phyloP scores from a whole-genome alignment of 2,797 vertebrate genomes.

The Poecilia gillii region DNA sequence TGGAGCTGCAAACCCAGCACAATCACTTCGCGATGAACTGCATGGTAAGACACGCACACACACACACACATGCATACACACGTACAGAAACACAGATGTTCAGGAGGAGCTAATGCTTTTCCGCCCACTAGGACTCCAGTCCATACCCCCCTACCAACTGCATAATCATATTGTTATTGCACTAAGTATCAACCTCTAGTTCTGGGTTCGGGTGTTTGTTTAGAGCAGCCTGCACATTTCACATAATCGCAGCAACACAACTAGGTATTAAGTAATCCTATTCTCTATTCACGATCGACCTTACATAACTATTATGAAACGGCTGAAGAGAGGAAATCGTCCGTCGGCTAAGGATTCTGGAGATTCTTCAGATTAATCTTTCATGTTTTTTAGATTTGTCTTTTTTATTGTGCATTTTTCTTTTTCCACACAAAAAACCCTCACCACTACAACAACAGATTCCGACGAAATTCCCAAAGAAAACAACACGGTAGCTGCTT shows the following conservation, averaged over 20 bases:
- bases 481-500: no score
- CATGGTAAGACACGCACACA: conserved; percentile 87
- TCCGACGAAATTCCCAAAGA: no score
- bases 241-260: conserved; percentile 34
- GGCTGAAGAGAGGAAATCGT: conserved; percentile 41
- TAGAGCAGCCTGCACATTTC: conserved; percentile 40
- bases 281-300: conserved; percentile 50
- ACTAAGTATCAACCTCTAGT: conserved; percentile 46
- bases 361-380: neutral
- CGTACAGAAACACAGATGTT: conserved; percentile 11
- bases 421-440: no score
- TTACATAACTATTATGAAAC: conserved; percentile 75
- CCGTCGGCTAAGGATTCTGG: conserved; percentile 14
- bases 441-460: no score
- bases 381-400: conserved; percentile 1
- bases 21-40: conserved; percentile 99
- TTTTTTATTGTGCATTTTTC: no score
- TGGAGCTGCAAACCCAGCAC: conserved; percentile 99
- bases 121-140: conserved; percentile 47
- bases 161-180: conserved; percentile 58
- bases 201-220: conserved; percentile 52
- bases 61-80: neutral
- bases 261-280: conserved; percentile 68
- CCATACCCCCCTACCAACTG: conserved; percentile 20
- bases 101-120: conserved; percentile 40